phyloP scores from a whole-genome alignment of 2,888 invertebrate species.

The Trileptium ribeirensis region DNA sequence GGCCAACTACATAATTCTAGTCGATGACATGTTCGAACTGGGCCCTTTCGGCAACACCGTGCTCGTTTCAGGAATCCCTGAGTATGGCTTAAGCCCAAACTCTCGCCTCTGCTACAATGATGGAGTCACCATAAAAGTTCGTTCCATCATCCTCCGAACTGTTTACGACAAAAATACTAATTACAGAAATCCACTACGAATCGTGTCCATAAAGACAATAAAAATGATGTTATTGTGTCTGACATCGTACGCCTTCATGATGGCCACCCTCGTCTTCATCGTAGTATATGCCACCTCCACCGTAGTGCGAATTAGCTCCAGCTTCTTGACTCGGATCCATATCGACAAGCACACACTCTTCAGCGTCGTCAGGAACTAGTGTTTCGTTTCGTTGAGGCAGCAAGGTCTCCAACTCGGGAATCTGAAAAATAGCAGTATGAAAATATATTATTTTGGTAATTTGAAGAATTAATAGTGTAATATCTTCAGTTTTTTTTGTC shows the following conservation, averaged over 20 bases:
- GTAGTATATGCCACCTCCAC: slow-evolving; percentile 61
- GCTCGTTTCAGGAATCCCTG: too few species aligned
- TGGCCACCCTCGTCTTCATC: slow-evolving; percentile 62
- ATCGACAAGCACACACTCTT: slow-evolving; percentile 67
- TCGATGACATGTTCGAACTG: too few species aligned
- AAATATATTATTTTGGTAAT: neutral
- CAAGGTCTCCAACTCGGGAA: slow-evolving; percentile 36
- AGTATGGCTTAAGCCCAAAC: too few species aligned
- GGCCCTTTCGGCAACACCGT: too few species aligned
- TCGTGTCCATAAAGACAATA: too few species aligned
- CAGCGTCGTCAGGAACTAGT: slow-evolving; percentile 68
- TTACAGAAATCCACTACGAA: too few species aligned
- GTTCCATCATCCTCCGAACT: too few species aligned
- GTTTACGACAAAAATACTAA: too few species aligned
- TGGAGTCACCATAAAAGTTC: too few species aligned
- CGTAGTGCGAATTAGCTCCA: slow-evolving; percentile 53
- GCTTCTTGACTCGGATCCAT: slow-evolving; percentile 67
- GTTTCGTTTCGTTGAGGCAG: slow-evolving; percentile 55
- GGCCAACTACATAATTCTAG: too few species aligned
- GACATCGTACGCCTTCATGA: slow-evolving; percentile 37
- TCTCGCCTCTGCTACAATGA: too few species aligned
- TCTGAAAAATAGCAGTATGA: slow-evolving; percentile 13
- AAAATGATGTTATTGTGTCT: slow-evolving; percentile 35
- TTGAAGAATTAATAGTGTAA: neutral
- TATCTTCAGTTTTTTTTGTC: too few species aligned